These are phyloP conservation scores for Anolis sagrei DNA, from an alignment of 2,113 vertebrate species.

Conservation along the genomic window DNA sequence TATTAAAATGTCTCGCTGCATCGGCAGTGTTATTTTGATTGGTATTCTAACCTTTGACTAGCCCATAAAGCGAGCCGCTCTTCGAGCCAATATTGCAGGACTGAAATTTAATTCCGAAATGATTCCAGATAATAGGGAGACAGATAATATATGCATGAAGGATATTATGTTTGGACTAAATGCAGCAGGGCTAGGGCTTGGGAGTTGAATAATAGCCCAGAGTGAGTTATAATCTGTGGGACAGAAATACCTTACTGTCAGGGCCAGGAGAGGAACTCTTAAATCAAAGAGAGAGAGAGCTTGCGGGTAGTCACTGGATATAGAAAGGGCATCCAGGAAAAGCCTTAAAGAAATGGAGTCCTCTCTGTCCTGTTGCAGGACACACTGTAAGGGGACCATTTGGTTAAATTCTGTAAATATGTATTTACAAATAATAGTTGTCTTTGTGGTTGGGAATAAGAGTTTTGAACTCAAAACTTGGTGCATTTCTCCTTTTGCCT, in stretches of 20 bases:
- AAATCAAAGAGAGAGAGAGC: conserved; percentile 85
- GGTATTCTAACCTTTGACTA: conserved; percentile 99
- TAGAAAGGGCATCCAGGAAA: conserved; percentile 69
- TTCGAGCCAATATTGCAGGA: conserved; percentile 91
- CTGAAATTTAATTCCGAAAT: conserved; percentile 97
- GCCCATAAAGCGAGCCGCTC: conserved; percentile 89
- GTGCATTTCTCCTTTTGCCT: not conserved
- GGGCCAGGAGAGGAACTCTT: conserved; percentile 91
- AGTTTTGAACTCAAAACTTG: conserved; percentile 33
- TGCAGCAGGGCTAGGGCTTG: conserved; percentile 89
- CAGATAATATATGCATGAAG: conserved; percentile 99
- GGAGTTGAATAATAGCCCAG: conserved; percentile 96
- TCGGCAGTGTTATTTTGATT: conserved; percentile 96
- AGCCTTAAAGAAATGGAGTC: conserved; percentile 52
- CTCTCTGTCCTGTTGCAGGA: conserved; percentile 34
- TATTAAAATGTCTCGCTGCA: conserved; percentile 99
- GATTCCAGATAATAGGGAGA: conserved; percentile 98
- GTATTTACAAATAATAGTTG: not conserved
- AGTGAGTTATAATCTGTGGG: conserved; percentile 94
- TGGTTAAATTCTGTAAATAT: not conserved
- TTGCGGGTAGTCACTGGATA: conserved; percentile 64
- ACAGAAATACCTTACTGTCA: conserved; percentile 99
- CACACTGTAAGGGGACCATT: not conserved
- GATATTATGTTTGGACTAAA: conserved; percentile 99
- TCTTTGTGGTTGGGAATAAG: not conserved